phyloP scores from a whole-genome alignment of 2,797 vertebrate species.

The Catamblyrhynchus diadema region DNA sequence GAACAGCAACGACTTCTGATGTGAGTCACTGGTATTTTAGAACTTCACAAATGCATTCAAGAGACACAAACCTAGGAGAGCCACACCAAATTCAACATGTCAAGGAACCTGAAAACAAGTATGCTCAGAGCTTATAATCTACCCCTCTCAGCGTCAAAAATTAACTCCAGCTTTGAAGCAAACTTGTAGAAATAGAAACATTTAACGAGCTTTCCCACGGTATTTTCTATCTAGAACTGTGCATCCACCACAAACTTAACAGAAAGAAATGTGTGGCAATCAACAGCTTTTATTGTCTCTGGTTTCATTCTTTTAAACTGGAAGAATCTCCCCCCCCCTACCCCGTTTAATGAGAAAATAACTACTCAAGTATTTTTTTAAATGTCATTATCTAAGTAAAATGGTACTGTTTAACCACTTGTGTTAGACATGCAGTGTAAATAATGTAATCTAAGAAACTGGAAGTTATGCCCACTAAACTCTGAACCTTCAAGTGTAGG shows the following conservation, averaged over 20 bases:
- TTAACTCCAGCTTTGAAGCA: conserved; percentile 5
- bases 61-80: neutral
- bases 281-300: neutral
- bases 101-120: neutral
- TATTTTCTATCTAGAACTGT: neutral
- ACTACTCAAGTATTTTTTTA: neutral
- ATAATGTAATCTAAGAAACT: neutral
- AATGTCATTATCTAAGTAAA: neutral
- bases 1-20: neutral
- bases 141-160: neutral
- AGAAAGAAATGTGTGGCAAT: neutral
- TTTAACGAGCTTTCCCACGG: neutral
- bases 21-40: neutral
- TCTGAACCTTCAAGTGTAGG: neutral
- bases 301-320: neutral
- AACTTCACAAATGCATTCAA: neutral
- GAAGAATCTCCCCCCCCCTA: neutral
- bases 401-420: neutral
- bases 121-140: neutral
- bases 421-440: neutral
- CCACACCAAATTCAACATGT: neutral
- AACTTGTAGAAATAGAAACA: neutral
- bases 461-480: neutral
- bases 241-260: neutral
- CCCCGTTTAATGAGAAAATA: neutral